These are phyloP conservation scores for Petrolisthes cinctipes DNA, from an alignment of 2,888 invertebrate genomes.

Conservation along the genomic window DNA sequence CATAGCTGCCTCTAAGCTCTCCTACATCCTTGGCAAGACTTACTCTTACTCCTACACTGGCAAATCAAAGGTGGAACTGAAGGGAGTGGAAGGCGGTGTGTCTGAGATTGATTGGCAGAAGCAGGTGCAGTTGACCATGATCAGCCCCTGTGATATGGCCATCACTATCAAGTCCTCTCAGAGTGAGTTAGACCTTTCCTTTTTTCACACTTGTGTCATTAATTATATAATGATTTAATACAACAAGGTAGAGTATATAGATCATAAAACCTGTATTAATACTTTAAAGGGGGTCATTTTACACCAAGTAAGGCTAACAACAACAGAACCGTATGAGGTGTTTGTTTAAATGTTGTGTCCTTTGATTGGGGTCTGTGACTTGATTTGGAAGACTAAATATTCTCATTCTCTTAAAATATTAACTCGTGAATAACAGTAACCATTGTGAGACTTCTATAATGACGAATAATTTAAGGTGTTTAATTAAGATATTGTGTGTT, in stretches of 20 bases:
- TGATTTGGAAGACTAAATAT: neutral
- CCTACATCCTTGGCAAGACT: slow-evolving; percentile 40
- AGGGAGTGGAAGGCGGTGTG: slow-evolving; percentile 32
- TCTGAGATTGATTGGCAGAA: slow-evolving; percentile 9
- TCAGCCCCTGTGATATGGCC: slow-evolving; percentile 44
- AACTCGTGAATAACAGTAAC: neutral
- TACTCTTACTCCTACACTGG: slow-evolving; percentile 36
- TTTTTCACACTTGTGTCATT: neutral
- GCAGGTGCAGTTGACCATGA: slow-evolving; percentile 12
- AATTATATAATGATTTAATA: neutral
- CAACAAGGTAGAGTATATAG: neutral
- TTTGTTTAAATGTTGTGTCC: no score
- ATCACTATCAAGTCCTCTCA: slow-evolving; percentile 20
- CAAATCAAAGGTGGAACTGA: slow-evolving; percentile 29
- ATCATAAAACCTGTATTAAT: neutral
- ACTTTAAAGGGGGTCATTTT: no score
- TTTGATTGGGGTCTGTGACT: no score
- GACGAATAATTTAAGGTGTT: no score
- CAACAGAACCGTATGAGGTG: no score
- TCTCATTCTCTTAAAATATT: neutral
- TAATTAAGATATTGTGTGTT: no score
- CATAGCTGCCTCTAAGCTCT: slow-evolving; percentile 41
- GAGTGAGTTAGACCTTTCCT: neutral
- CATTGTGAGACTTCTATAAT: neutral
- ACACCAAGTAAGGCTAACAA: no score